These are phyloP conservation scores for Sakesphorus luctuosus DNA, from an alignment of 2,113 vertebrate genomes.

Conservation along the genomic window DNA sequence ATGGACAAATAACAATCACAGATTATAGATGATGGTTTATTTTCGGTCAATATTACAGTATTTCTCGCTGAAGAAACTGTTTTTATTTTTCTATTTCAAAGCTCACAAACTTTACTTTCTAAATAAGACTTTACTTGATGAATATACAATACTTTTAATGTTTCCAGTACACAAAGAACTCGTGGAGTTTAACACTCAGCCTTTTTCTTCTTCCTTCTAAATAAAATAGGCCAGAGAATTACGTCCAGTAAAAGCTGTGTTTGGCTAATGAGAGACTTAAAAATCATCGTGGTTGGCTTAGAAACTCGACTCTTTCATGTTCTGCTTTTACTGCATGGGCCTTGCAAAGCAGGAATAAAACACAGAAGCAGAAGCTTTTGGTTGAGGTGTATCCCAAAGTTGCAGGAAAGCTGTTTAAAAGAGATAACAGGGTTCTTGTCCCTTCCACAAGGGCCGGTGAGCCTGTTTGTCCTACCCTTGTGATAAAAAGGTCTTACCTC, in stretches of 20 bases:
- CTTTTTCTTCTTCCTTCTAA: neutral
- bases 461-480: neutral
- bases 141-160: neutral
- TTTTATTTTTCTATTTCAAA: neutral
- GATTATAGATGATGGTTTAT: neutral
- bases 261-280: neutral
- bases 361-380: neutral
- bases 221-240: neutral
- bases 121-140: neutral
- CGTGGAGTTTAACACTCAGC: neutral
- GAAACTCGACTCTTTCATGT: neutral
- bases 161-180: neutral
- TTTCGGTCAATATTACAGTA: neutral
- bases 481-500: neutral
- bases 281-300: neutral
- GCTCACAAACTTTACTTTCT: neutral
- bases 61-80: neutral
- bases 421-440: conserved; percentile 28
- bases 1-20: neutral
- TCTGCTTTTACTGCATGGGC: neutral
- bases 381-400: neutral
- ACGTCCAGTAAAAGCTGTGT: neutral
- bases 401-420: conserved; percentile 23
- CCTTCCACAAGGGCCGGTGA: neutral
- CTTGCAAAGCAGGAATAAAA: neutral